Base-by-base conservation (phyloP, 1,140 invertebrate genomes). In the Bactericera cockerelli region DNA sequence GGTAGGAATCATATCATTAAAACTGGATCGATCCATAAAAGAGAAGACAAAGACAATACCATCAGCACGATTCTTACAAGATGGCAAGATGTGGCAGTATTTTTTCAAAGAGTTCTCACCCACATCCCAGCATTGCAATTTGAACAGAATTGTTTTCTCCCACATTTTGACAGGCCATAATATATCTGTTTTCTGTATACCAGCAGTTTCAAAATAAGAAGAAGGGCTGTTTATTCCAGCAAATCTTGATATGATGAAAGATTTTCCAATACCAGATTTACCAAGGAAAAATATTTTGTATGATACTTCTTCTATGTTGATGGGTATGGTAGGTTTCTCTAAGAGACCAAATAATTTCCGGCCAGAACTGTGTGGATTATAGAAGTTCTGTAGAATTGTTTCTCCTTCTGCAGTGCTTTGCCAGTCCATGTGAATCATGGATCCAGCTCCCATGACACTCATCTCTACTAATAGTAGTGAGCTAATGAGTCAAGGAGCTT, bases 91-190 rank as follows among this genome's bases (percentile, higher is more conserved):
- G 61, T 81, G 78, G 63, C 76, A 77, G 67, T 76, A 81, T 67
- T 77, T 79, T 62, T 78, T 79, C 16, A 77, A 66, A 38, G 74
- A 73, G 31, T 69, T 72, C 33, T 79, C 77, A 1, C 78, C 78
- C 4, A 77, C 75, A 67, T 81, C 79, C 78, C 79, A 80, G 42
- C 80, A 76, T 63, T 79, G 76, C 10, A 81, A 65, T 64, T 76
- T 74, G 63, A 80, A 80, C 26, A 81, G 63, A 16, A 79, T 73
- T 10, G 74, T 69, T 66, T 78, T 73, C 31, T 78, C 74, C 67
- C 72, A 73, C 22, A 80, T 74, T 65, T 77, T 77, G 2, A 73
- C 77, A n/a, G 79, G 78, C 79, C 79, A 81, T 63, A 75, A 79
- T 26, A 78, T 67, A 53, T 73, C 74, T 19, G 73, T 78, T 59